These are phyloP conservation scores for Axis porcinus DNA, from an alignment of 2,113 vertebrate species.

Conservation along the genomic window DNA sequence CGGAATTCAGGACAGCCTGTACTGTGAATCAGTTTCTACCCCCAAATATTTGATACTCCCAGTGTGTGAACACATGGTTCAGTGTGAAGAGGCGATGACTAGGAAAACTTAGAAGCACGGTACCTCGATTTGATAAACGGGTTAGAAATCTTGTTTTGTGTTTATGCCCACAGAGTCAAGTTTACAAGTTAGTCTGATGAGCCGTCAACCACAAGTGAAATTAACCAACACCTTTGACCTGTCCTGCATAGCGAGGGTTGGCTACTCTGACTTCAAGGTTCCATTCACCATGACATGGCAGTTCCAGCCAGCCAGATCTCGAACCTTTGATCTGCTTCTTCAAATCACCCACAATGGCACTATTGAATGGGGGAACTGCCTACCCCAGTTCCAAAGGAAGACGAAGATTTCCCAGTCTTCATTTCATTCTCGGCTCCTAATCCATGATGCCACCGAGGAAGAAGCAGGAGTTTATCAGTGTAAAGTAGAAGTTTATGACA, in stretches of 20 bases:
- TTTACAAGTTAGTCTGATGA: slow-evolving; percentile 52
- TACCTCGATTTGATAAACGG: background rate
- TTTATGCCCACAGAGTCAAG: slow-evolving; percentile 45
- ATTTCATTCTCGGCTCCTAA: slow-evolving; percentile 71
- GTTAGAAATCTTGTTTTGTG: background rate
- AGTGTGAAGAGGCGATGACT: rapidly evolving
- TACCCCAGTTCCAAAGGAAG: slow-evolving; percentile 78
- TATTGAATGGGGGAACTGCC: slow-evolving; percentile 77
- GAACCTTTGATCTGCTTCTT: slow-evolving; percentile 70
- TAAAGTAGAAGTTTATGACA: slow-evolving; percentile 77
- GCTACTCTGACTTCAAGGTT: background rate
- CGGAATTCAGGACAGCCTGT: background rate
- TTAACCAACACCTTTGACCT: slow-evolving; percentile 62
- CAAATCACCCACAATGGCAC: slow-evolving; percentile 71
- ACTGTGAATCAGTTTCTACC: background rate
- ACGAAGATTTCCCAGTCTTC: background rate
- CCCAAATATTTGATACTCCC: background rate
- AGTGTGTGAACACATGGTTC: rapidly evolving
- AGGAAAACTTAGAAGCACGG: rapidly evolving
- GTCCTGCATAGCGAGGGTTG: slow-evolving; percentile 13
- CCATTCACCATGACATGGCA: slow-evolving; percentile 80
- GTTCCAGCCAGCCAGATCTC: slow-evolving; percentile 60
- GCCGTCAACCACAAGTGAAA: slow-evolving; percentile 56
- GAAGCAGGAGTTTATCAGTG: slow-evolving; percentile 84
- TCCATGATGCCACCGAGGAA: slow-evolving; percentile 65